Evolutionary conservation across 1,140 invertebrate genomes (phyloP).

Genomic region (Diachasma alloeum): DNA sequence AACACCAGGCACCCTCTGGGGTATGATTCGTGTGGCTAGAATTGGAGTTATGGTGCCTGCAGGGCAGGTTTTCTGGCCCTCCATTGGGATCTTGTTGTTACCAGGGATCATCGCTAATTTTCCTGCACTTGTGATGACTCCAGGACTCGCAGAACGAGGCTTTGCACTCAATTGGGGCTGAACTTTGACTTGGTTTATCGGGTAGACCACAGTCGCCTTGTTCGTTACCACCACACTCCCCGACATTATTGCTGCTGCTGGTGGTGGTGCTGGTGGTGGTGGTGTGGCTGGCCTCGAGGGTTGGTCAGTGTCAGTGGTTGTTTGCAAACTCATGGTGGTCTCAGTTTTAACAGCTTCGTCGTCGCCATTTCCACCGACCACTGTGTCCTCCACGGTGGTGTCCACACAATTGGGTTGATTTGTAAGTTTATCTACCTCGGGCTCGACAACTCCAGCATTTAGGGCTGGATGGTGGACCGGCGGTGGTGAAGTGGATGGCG

Average conservation of each 20-base stretch:
- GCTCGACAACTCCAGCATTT: conserved; percentile 14
- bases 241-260: background rate
- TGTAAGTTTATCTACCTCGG: background rate
- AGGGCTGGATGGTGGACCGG: background rate
- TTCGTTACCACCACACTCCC: background rate
- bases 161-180: background rate
- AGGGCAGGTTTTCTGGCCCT: background rate
- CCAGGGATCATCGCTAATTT: background rate
- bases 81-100: background rate
- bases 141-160: background rate
- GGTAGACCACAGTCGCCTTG: background rate
- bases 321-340: background rate
- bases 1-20: background rate
- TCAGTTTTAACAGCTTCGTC: background rate
- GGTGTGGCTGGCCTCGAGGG: background rate
- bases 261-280: background rate
- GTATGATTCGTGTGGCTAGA: background rate
- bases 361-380: background rate
- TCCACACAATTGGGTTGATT: background rate
- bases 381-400: background rate
- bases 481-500: conserved; percentile 8
- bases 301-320: background rate
- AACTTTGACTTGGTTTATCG: background rate
- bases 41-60: background rate
- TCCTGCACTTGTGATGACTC: background rate